phyloP scores from a whole-genome alignment of 2,113 vertebrate species.

The Planiliza haematocheilus region DNA sequence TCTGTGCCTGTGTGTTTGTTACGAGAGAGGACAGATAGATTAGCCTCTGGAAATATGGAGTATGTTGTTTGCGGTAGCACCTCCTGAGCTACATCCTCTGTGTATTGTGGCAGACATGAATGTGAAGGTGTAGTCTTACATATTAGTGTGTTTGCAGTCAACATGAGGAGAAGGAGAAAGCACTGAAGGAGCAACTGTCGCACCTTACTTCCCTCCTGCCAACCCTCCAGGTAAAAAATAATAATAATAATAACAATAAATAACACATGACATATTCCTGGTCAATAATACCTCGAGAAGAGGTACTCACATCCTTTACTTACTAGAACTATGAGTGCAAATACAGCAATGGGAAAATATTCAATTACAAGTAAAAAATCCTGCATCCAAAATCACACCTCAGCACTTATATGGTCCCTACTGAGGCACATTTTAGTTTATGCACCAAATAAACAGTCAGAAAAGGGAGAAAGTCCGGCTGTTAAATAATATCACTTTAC shows the following conservation, averaged over 20 bases:
- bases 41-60: conserved; percentile 66
- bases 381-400: not conserved
- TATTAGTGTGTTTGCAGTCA: conserved; percentile 83
- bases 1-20: conserved; percentile 58
- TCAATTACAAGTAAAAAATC: not conserved
- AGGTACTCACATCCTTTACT: not conserved
- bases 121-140: conserved; percentile 47
- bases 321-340: not conserved
- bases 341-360: not conserved
- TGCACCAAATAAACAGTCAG: too few relatives aligned
- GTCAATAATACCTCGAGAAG: not conserved
- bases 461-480: too few relatives aligned
- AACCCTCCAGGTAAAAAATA: conserved; percentile 87
- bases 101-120: conserved; percentile 19
- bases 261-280: not conserved
- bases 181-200: conserved; percentile 91
- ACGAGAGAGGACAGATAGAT: conserved; percentile 69
- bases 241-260: not conserved
- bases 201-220: conserved; percentile 89
- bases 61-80: conserved; percentile 54
- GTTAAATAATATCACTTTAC: too few relatives aligned
- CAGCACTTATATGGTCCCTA: not conserved
- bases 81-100: conserved; percentile 46
- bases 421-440: too few relatives aligned
- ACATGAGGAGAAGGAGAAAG: conserved; percentile 92